Conservation (phyloP, 2,888 invertebrate genomes). For the Limnephilus rhombicus region DNA sequence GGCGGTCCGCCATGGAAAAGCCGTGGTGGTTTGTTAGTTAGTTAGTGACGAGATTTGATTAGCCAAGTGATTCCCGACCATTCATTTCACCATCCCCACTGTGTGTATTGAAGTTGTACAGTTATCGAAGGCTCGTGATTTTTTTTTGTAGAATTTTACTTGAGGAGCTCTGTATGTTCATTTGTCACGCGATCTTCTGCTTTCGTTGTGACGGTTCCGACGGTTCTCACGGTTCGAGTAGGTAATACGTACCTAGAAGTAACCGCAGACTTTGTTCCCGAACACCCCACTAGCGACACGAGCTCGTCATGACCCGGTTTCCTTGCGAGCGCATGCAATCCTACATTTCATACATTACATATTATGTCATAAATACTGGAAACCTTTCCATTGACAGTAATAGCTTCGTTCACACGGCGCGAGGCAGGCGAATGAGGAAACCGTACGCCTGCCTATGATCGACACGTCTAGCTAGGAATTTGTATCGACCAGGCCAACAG, state of each 20-base stretch:
- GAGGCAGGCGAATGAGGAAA: not conserved
- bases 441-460: too few relatives aligned
- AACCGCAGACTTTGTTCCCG: not conserved
- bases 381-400: not conserved
- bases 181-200: conserved; percentile 36
- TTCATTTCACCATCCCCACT: too few relatives aligned
- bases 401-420: not conserved
- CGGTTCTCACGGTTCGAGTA: conserved; percentile 36
- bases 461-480: too few relatives aligned
- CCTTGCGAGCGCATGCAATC: not conserved
- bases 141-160: not conserved
- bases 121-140: too few relatives aligned
- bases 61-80: too few relatives aligned
- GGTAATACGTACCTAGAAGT: not conserved
- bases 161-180: not conserved
- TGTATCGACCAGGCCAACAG: too few relatives aligned
- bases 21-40: too few relatives aligned
- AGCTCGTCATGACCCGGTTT: not conserved
- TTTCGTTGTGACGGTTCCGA: not conserved
- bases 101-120: too few relatives aligned
- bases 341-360: not conserved
- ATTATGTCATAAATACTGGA: not conserved
- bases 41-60: too few relatives aligned
- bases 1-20: too few relatives aligned
- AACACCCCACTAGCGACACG: too few relatives aligned